These are phyloP conservation scores for Trissolcus japonicus DNA, from an alignment of 2,888 invertebrate genomes.

Conservation along the genomic window DNA sequence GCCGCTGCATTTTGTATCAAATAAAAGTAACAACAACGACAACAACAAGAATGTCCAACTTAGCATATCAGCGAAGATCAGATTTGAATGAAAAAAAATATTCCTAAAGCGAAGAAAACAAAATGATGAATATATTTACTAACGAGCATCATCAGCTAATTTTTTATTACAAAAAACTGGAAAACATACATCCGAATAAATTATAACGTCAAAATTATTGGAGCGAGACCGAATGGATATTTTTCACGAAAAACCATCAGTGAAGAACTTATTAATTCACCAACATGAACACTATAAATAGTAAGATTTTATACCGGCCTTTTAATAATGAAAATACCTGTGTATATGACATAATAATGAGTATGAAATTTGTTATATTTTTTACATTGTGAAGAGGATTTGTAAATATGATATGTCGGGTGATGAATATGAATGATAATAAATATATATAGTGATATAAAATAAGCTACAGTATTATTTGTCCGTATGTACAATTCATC, in stretches of 20 bases:
- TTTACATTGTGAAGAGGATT: slow-evolving; percentile 74
- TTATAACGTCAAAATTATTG: slow-evolving; percentile 5
- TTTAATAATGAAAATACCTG: slow-evolving; percentile 73
- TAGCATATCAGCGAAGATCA: too few relatives aligned
- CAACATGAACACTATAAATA: slow-evolving; percentile 6
- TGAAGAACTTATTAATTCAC: too few relatives aligned
- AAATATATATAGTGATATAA: slow-evolving; percentile 46
- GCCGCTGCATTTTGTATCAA: too few relatives aligned
- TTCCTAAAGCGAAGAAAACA: slow-evolving; percentile 9
- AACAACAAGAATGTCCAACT: too few relatives aligned
- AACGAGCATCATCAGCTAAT: too few relatives aligned
- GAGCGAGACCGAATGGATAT: slow-evolving; percentile 21
- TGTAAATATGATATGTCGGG: slow-evolving; percentile 75
- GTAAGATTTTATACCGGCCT: slow-evolving; percentile 72
- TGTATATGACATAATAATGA: slow-evolving; percentile 71
- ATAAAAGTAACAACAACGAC: too few relatives aligned
- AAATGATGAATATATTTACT: too few relatives aligned
- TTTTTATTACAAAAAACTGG: slow-evolving; percentile 34
- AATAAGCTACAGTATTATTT: not conserved
- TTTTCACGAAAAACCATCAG: slow-evolving; percentile 10
- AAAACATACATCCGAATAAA: too few relatives aligned
- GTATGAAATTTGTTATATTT: slow-evolving; percentile 76
- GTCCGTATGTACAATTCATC: too few relatives aligned
- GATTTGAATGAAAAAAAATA: not conserved
- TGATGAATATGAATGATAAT: slow-evolving; percentile 61